phyloP scores from a whole-genome alignment of 2,113 vertebrate species.

The Pardalotus punctatus region DNA sequence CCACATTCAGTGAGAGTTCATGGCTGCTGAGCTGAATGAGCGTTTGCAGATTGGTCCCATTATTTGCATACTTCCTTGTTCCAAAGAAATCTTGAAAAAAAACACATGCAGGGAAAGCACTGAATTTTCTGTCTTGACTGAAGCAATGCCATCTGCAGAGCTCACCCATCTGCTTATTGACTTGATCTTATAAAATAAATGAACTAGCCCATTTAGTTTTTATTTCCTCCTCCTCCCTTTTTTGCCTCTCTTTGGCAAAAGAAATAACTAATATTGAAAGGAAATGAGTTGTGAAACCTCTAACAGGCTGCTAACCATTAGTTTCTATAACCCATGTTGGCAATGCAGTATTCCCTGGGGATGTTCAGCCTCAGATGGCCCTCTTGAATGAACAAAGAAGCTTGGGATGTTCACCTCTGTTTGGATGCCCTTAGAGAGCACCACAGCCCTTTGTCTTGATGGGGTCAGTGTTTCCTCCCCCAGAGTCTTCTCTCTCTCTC shows the following conservation, averaged over 20 bases:
- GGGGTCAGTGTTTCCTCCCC: not conserved
- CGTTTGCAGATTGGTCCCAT: not conserved
- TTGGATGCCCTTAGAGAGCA: not conserved
- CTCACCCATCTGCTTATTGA: not conserved
- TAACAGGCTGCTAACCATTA: conserved; percentile 11
- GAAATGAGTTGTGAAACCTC: conserved; percentile 27
- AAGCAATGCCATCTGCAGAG: not conserved
- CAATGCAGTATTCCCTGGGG: not conserved
- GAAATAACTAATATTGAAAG: not conserved
- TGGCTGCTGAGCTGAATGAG: not conserved
- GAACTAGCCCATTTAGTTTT: not conserved
- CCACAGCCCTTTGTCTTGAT: not conserved
- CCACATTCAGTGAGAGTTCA: not conserved
- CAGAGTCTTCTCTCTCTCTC: not conserved
- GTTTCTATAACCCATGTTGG: not conserved
- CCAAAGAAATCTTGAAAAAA: not conserved
- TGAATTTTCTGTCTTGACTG: not conserved
- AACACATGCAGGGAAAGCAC: not conserved
- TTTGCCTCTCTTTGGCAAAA: not conserved
- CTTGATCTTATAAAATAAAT: not conserved
- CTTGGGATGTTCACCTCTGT: not conserved
- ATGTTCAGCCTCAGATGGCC: not conserved
- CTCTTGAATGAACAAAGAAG: not conserved
- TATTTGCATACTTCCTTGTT: not conserved
- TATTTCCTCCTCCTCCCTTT: conserved; percentile 16